These are phyloP conservation scores for Psittacus erithacus DNA, from an alignment of 2,113 vertebrate genomes.

Conservation along the genomic window DNA sequence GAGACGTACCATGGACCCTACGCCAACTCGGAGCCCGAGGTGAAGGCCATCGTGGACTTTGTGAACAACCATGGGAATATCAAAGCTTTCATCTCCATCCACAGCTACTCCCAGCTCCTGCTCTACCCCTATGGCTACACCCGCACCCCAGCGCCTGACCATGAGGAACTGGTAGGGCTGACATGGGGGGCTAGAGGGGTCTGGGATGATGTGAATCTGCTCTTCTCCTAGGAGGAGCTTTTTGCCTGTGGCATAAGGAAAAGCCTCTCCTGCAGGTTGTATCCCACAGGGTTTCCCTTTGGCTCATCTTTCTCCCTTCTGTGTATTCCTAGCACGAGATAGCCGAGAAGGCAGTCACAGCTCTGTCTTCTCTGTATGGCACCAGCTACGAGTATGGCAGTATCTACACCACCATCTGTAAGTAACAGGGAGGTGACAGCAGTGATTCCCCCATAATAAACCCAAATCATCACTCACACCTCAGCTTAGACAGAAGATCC, in stretches of 20 bases:
- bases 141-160: slow-evolving; percentile 7
- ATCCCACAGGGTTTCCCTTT: fast-evolving
- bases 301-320: neutral
- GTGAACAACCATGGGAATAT: slow-evolving; percentile 85
- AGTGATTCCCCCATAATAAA: fast-evolving
- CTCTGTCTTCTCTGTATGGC: slow-evolving; percentile 84
- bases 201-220: neutral
- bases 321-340: slow-evolving; percentile 77
- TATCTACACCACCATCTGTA: slow-evolving; percentile 92
- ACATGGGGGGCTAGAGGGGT: fast-evolving
- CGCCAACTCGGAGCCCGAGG: slow-evolving; percentile 87
- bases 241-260: fast-evolving
- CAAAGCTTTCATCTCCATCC: slow-evolving; percentile 93
- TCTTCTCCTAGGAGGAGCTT: neutral
- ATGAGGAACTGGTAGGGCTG: slow-evolving; percentile 83
- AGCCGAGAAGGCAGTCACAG: slow-evolving; percentile 77
- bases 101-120: slow-evolving; percentile 94
- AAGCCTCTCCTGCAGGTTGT: neutral
- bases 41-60: slow-evolving; percentile 93
- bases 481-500: fast-evolving
- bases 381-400: slow-evolving; percentile 86
- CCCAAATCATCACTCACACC: neutral
- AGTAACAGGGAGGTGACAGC: slow-evolving; percentile 37
- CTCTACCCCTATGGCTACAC: slow-evolving; percentile 93
- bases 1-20: slow-evolving; percentile 83